Conservation (phyloP, 2,888 invertebrate species). For the Epinotia bilunana region DNA sequence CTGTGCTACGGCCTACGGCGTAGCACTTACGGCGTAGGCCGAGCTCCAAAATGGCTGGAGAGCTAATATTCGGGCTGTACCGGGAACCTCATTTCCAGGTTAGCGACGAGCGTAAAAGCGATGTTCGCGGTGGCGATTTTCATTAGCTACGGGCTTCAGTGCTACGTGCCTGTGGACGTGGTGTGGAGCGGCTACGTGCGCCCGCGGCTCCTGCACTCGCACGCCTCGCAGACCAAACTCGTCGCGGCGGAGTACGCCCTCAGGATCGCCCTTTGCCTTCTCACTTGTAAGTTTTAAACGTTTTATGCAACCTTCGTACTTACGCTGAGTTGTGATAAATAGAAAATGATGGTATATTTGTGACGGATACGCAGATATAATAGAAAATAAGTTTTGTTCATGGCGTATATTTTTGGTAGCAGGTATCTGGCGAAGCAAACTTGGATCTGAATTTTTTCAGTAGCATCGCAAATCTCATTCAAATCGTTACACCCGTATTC, state of each 20-base stretch:
- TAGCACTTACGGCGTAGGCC: neutral
- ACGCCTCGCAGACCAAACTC: constrained; percentile 62
- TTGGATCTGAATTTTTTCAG: too few species aligned
- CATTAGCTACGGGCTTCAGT: constrained; percentile 96
- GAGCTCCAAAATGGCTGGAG: neutral
- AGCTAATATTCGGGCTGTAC: neutral
- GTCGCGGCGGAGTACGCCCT: constrained; percentile 89
- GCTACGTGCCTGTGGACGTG: constrained; percentile 97
- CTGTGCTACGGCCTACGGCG: neutral
- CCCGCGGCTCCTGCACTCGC: constrained; percentile 61
- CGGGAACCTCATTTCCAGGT: constrained; percentile 69
- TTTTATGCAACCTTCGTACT: neutral
- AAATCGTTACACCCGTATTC: too few species aligned
- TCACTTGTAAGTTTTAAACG: constrained; percentile 90
- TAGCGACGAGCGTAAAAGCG: constrained; percentile 87
- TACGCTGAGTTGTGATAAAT: neutral
- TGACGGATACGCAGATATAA: too few species aligned
- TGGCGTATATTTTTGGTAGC: too few species aligned
- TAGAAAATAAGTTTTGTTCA: too few species aligned
- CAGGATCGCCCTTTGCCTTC: constrained; percentile 89
- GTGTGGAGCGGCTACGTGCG: constrained; percentile 91
- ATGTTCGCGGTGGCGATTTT: constrained; percentile 92
- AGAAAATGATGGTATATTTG: too few species aligned
- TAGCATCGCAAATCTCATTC: too few species aligned
- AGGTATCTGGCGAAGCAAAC: too few species aligned